These are phyloP conservation scores for Glareola pratincola DNA, from an alignment of 2,113 vertebrate species.

Conservation along the genomic window DNA sequence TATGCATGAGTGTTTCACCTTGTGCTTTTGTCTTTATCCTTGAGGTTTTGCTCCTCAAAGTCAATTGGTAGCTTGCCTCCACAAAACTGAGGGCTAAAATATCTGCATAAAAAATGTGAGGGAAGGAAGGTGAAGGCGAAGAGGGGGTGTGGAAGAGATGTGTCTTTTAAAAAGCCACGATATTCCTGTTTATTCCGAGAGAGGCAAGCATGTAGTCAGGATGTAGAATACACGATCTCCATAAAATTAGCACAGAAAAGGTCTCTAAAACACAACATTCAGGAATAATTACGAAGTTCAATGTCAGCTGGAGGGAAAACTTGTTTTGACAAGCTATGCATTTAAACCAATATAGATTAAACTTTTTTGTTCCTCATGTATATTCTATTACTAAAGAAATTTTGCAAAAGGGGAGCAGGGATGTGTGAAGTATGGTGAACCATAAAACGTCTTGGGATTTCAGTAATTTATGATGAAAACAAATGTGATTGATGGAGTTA, in stretches of 20 bases:
- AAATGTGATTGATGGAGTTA: slow-evolving; percentile 45
- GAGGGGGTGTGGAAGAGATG: accelerated
- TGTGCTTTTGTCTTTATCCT: not conserved
- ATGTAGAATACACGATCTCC: not conserved
- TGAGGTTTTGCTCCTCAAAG: not conserved
- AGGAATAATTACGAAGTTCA: slow-evolving; percentile 37
- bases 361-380: not conserved
- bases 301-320: not conserved
- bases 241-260: not conserved
- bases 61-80: not conserved
- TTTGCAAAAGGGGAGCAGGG: not conserved
- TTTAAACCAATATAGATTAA: slow-evolving; percentile 38
- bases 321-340: slow-evolving; percentile 35
- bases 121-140: not conserved
- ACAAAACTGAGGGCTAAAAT: not conserved
- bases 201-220: not conserved
- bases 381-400: slow-evolving; percentile 10
- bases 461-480: slow-evolving; percentile 46
- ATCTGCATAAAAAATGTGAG: not conserved
- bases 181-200: not conserved
- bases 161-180: not conserved
- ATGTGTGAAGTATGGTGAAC: slow-evolving; percentile 39
- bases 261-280: not conserved
- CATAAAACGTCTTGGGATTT: not conserved
- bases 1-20: not conserved